These are phyloP conservation scores for Anthophora plumipes DNA, from an alignment of 2,888 invertebrate species.

Conservation along the genomic window DNA sequence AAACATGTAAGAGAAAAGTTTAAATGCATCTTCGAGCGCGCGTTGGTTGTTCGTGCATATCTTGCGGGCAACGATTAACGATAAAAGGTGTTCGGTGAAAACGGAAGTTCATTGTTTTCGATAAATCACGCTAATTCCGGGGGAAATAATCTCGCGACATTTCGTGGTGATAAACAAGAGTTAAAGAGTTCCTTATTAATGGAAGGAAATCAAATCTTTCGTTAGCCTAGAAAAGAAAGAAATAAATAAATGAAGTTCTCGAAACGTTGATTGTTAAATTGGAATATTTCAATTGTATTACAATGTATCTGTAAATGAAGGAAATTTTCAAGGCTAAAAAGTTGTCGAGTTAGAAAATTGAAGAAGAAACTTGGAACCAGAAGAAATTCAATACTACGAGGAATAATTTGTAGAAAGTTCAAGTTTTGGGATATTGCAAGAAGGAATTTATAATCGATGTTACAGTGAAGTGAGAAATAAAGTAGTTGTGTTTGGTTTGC, in stretches of 20 bases:
- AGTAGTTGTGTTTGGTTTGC: background rate
- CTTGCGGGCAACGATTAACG: background rate
- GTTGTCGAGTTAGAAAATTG: too few species aligned
- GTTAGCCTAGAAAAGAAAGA: too few species aligned
- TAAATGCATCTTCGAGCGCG: background rate
- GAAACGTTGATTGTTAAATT: too few species aligned
- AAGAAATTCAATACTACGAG: too few species aligned
- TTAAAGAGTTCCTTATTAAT: background rate
- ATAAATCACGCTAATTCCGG: background rate
- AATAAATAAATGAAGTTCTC: too few species aligned
- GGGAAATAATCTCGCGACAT: background rate
- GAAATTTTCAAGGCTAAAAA: too few species aligned
- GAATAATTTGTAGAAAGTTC: background rate
- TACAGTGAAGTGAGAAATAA: background rate
- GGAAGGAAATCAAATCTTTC: background rate
- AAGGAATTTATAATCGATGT: background rate
- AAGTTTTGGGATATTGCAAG: background rate
- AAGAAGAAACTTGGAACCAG: too few species aligned
- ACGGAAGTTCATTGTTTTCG: background rate
- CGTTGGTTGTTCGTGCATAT: too few species aligned
- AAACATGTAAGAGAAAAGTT: constrained; percentile 3
- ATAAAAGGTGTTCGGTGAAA: background rate
- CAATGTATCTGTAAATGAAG: too few species aligned
- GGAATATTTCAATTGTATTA: too few species aligned
- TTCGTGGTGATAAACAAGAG: too few species aligned